Percentiles rank a stretch among this genome's conserved stretches.
These are phyloP conservation scores for Sesia apiformis DNA, from an alignment of 2,888 invertebrate genomes.

Conservation along the genomic window DNA sequence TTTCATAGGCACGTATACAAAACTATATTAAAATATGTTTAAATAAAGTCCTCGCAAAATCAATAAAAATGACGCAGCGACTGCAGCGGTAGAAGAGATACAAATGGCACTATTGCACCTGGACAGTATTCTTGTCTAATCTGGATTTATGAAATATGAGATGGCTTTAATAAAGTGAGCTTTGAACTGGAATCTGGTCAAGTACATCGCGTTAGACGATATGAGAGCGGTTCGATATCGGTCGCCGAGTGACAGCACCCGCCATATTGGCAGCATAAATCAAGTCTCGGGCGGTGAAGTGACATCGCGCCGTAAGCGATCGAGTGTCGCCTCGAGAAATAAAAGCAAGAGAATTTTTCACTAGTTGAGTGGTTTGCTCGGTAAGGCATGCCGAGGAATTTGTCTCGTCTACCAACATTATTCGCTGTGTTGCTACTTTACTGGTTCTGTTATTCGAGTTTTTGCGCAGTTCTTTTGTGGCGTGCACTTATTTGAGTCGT, in stretches of 20 bases:
- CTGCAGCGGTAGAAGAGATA: too few species aligned
- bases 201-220: slow-evolving; percentile 36
- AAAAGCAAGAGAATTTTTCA: slow-evolving; percentile 64
- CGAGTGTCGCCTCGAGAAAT: slow-evolving; percentile 67
- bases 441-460: background rate
- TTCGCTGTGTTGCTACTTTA: background rate
- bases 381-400: slow-evolving; percentile 58
- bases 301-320: slow-evolving; percentile 67
- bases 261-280: slow-evolving; percentile 74
- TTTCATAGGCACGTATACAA: too few species aligned
- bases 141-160: too few species aligned
- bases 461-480: background rate
- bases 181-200: slow-evolving; percentile 9
- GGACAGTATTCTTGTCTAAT: too few species aligned
- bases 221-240: slow-evolving; percentile 55
- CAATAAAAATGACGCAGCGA: too few species aligned
- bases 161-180: background rate
- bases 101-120: too few species aligned
- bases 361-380: slow-evolving; percentile 66
- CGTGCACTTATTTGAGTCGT: background rate
- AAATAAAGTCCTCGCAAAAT: too few species aligned
- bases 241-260: slow-evolving; percentile 55
- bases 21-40: too few species aligned
- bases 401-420: slow-evolving; percentile 27
- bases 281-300: slow-evolving; percentile 54